Base-by-base conservation (phyloP, 2,113 vertebrate genomes). In the Micronycteris hirsuta region DNA sequence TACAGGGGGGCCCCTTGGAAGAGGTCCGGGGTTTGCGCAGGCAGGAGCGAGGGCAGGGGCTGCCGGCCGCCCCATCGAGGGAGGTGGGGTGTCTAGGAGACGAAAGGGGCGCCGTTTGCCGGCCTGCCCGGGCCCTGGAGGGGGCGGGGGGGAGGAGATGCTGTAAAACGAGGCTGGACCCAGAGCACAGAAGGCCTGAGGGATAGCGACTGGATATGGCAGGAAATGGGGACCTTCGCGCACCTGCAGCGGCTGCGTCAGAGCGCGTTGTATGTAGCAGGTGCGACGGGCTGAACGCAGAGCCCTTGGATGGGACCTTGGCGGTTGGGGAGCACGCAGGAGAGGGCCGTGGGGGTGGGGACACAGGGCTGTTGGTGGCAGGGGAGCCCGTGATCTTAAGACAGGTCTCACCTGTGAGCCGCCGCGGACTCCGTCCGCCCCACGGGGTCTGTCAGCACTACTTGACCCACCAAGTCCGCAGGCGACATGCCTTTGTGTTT, bases 81-180 rank as follows among this genome's bases (percentile, higher is more conserved):
- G 11, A 20, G 5, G 1, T 12, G 58, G 6, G 2, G 7, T 1
- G 22, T 28, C 71, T 38, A n/a, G 38, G 7, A 11, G 31, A 1
- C 0, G 19, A 38, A n/a, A 26, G 14, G 33, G 22, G 38, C 52
- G 47, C 43, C 28, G 7, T 77, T 43, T 38, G 52, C 76, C 4
- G 0, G 36, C 56, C 26, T 24, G 38, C n/a, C 14, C 49, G 16
- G 45, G 67, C 54, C 68, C 47, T 52, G 54, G 15, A 45, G 38
- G 52, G 31, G 31, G 74, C 36, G 33, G 38, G 10, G 13, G 12
- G 58, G 58, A 52, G 54, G 20, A 31, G 49, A 15, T 17, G 7
- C 24, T 58, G 56, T 2, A 2, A n/a, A 49, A 33, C 12, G 11
- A 70, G 67, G 47, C 13, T 26, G 7, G 20, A 4, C 13, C 45